Conservation (phyloP, 2,113 vertebrate genomes). For the Carollia perspicillata region DNA sequence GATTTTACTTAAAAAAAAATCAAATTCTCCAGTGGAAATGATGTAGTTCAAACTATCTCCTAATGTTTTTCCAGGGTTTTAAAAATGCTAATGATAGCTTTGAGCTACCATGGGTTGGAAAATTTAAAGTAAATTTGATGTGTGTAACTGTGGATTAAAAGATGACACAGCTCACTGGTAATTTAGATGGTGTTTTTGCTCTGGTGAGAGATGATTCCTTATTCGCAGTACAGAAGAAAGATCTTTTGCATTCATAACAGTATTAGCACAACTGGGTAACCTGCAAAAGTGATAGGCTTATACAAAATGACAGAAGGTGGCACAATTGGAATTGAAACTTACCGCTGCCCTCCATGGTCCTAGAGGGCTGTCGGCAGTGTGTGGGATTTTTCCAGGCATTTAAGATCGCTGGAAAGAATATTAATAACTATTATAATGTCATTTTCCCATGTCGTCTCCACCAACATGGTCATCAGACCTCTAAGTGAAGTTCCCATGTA, state of each 20-base stretch:
- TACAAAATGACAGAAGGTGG: background rate
- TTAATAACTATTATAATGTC: background rate
- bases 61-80: background rate
- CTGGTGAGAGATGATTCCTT: background rate
- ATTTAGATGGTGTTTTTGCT: background rate
- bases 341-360: background rate
- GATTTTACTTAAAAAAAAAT: background rate
- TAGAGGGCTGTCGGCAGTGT: background rate
- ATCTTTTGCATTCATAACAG: background rate
- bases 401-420: background rate
- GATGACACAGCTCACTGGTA: background rate
- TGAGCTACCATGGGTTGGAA: background rate
- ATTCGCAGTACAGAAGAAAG: background rate
- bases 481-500: background rate
- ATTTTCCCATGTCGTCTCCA: background rate
- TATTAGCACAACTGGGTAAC: background rate
- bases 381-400: background rate
- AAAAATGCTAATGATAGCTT: background rate
- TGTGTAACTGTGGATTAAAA: background rate
- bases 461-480: background rate
- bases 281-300: background rate
- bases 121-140: background rate
- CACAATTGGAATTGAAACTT: background rate
- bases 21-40: background rate
- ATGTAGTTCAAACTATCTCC: background rate